A percentile compares a stretch with the other conserved stretches of the same genome.
These are phyloP conservation scores for Phyllostomus hastatus DNA, from an alignment of 2,113 vertebrate genomes.

Conservation along the genomic window DNA sequence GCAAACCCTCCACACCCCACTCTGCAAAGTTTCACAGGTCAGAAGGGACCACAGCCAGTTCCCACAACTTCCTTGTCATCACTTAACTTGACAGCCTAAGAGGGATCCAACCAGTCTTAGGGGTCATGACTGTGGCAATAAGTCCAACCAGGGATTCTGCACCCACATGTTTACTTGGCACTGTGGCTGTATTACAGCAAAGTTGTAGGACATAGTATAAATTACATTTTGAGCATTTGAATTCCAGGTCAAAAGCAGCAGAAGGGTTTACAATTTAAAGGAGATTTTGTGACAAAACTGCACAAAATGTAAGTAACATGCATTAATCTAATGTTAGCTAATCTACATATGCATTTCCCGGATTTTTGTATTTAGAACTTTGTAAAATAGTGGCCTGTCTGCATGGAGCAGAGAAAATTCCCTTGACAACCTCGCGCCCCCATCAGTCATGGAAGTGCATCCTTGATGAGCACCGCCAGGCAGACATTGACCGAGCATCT, in stretches of 20 bases:
- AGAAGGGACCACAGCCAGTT: neutral
- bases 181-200: neutral
- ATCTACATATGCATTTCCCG: neutral
- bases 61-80: neutral
- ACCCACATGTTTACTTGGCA: neutral
- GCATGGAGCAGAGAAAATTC: neutral
- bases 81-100: neutral
- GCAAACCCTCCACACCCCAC: neutral
- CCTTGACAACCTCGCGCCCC: neutral
- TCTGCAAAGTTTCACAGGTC: neutral
- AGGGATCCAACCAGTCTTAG: neutral
- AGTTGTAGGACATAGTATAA: neutral
- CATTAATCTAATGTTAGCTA: neutral
- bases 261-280: neutral
- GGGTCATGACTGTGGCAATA: neutral
- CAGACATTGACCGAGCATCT: neutral
- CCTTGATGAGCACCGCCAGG: neutral
- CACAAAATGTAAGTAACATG: slow-evolving; percentile 20
- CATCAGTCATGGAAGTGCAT: neutral
- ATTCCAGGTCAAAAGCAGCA: neutral
- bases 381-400: neutral
- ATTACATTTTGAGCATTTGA: neutral
- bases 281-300: neutral
- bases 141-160: neutral
- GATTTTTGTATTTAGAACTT: slow-evolving; percentile 15